Base-by-base conservation (phyloP, 2,888 invertebrate genomes). In the Xanthostigma xanthostigma region DNA sequence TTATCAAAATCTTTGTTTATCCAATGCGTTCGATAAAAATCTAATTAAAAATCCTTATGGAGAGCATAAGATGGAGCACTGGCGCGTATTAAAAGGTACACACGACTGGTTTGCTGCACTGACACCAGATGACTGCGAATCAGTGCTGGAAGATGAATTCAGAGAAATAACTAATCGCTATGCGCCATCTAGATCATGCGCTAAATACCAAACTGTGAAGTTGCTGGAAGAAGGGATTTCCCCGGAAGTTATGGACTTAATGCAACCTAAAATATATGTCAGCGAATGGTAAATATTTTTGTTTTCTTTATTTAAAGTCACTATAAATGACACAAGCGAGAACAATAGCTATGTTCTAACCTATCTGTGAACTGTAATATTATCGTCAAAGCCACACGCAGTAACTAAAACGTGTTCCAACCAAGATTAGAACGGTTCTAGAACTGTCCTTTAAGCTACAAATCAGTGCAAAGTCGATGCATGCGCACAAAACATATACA, bases 21-120 rank as follows among this genome's bases (percentile, higher is more conserved):
- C 65, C 41, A 63, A 63, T 48, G 63, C 66, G 4, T 71, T 74
- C 49, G 62, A 64, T 42, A 65, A 56, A 36, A 76, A 76, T 59
- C 56, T 75, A 12, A 44, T 76, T 36, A 67, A 64, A 55, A 76
- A 76, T 62, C 66, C 68, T 49, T 72, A 69, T 50, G 75, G 74
- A 1, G 56, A 68, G 58, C 46, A 66, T 4, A 17, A 17, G 1
- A 59, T 63, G 4, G 59, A 61, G 13, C 46, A 69, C 51, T 76
- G 75, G 75, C 49, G 46, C n/a, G 54, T 70, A 36, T 27, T 61
- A 3, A 51, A 51, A 2, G 62, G 67, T 53, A 65, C 64, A 13
- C 60, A 72, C 59, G 56, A 60, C 14, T 74, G 73, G 66, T 57
- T 5, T 46, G 61, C 74, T n/a, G 76, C 76, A 60, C 54, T 60